Conservation (phyloP, 2,113 vertebrate species). For the Formicarius rufipectus region DNA sequence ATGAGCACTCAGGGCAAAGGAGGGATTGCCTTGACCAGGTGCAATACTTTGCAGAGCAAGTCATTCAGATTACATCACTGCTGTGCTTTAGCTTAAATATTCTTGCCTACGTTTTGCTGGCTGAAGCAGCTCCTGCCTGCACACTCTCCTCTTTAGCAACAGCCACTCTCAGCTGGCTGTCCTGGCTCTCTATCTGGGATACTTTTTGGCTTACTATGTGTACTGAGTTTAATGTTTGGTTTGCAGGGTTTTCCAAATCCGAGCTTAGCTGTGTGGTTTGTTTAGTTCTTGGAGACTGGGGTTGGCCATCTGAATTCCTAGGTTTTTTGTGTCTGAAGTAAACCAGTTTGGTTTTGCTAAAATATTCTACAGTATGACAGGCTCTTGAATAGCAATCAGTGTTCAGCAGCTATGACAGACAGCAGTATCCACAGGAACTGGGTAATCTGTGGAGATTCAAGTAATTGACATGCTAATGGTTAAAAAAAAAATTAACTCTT, state of each 20-base stretch:
- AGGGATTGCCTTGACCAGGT: not conserved
- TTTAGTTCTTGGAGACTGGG: slow-evolving; percentile 67
- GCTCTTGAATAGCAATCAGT: slow-evolving; percentile 61
- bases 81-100: not conserved
- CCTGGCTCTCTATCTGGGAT: slow-evolving; percentile 1
- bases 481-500: slow-evolving; percentile 36
- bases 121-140: not conserved
- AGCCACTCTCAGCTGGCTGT: not conserved
- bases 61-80: not conserved
- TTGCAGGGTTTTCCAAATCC: slow-evolving; percentile 64
- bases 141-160: not conserved
- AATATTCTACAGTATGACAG: slow-evolving; percentile 44
- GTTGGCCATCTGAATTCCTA: slow-evolving; percentile 68
- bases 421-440: slow-evolving; percentile 54
- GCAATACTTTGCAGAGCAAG: not conserved
- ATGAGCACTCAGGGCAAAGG: not conserved
- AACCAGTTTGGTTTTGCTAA: slow-evolving; percentile 62
- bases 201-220: slow-evolving; percentile 3
- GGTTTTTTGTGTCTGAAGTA: slow-evolving; percentile 59
- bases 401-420: slow-evolving; percentile 60
- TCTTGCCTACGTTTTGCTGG: not conserved
- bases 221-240: slow-evolving; percentile 23
- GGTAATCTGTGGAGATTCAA: slow-evolving; percentile 50
- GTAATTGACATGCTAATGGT: slow-evolving; percentile 41
- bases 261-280: slow-evolving; percentile 71